These are phyloP conservation scores for Mirounga angustirostris DNA, from an alignment of 2,113 vertebrate genomes.

Conservation along the genomic window DNA sequence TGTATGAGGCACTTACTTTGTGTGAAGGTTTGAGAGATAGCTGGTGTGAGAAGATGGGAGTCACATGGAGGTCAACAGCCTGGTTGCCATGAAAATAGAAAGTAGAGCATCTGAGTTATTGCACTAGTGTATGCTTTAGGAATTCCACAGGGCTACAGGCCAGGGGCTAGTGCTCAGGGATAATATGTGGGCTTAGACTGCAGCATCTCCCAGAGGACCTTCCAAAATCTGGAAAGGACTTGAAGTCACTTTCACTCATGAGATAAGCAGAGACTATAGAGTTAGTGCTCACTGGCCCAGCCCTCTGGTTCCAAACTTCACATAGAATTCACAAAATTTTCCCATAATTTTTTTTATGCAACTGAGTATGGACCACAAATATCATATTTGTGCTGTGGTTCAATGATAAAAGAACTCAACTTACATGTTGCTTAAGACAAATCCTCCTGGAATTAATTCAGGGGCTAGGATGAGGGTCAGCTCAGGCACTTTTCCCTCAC, in stretches of 20 bases:
- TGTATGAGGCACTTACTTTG: background rate
- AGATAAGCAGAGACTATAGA: background rate
- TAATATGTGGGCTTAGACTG: background rate
- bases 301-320: background rate
- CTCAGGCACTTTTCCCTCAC: background rate
- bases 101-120: background rate
- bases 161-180: background rate
- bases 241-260: background rate
- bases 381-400: background rate
- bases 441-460: background rate
- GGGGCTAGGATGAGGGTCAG: background rate
- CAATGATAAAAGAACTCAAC: background rate
- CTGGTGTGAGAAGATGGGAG: background rate
- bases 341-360: background rate
- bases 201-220: background rate
- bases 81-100: background rate
- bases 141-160: background rate
- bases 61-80: background rate
- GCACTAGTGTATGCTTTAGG: fast-evolving
- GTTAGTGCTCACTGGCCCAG: background rate
- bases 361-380: background rate
- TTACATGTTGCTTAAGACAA: background rate
- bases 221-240: background rate
- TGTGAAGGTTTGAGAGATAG: background rate
- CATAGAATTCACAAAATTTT: background rate